Conservation (phyloP, 2,113 vertebrate genomes). For the Fregata magnificens region DNA sequence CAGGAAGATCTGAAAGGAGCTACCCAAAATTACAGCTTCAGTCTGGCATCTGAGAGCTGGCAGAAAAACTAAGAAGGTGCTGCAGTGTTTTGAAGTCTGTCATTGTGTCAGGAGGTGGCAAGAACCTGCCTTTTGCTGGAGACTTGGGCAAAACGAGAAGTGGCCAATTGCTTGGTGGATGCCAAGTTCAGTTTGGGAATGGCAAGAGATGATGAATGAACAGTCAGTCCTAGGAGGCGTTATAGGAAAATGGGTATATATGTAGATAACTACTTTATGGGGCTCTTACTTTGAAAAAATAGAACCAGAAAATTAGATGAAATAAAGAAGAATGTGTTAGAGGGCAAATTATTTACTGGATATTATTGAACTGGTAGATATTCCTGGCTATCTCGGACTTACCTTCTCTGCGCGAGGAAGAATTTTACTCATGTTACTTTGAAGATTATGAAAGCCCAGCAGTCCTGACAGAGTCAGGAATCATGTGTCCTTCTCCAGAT, state of each 20-base stretch:
- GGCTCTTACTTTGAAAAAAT: neutral
- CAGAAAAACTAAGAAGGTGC: neutral
- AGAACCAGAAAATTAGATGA: neutral
- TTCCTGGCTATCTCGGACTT: slow-evolving; percentile 84
- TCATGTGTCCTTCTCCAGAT: slow-evolving; percentile 88
- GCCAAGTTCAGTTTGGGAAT: neutral
- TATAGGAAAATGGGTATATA: neutral
- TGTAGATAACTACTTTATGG: neutral
- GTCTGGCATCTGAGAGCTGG: neutral
- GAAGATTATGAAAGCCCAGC: slow-evolving; percentile 83
- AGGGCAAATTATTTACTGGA: neutral
- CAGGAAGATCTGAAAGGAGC: neutral
- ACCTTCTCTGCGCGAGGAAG: slow-evolving; percentile 78
- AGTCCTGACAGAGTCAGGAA: slow-evolving; percentile 76
- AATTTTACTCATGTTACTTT: slow-evolving; percentile 89
- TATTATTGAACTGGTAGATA: slow-evolving; percentile 75
- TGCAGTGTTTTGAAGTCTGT: neutral
- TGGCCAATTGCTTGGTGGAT: neutral
- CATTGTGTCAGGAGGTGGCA: neutral
- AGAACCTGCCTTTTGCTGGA: neutral
- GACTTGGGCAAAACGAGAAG: neutral
- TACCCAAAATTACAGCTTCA: neutral
- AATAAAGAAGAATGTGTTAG: neutral
- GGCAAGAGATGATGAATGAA: neutral
- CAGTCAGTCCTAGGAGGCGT: neutral